Conservation (phyloP, 2,113 vertebrate species). For the Lamprotornis superbus region DNA sequence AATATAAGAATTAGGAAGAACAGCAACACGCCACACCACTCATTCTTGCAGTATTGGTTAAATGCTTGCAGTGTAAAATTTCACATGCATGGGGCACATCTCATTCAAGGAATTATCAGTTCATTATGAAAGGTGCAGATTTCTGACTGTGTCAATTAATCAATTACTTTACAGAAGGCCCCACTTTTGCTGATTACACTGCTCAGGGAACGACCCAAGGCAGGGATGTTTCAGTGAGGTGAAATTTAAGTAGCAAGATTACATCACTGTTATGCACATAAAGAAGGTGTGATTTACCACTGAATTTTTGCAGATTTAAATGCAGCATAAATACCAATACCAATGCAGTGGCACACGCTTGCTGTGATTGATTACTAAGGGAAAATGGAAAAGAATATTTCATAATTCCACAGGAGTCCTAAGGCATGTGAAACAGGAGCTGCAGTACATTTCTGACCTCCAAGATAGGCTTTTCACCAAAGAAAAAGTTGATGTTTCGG, state of each 20-base stretch:
- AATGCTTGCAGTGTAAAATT: neutral
- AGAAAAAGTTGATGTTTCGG: rapidly evolving
- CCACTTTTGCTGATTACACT: neutral
- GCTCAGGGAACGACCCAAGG: neutral
- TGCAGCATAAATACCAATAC: neutral
- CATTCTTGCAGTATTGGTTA: neutral
- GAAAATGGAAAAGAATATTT: neutral
- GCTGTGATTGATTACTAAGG: neutral
- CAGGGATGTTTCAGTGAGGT: neutral
- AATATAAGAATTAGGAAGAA: neutral
- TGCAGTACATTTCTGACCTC: neutral
- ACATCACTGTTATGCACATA: neutral
- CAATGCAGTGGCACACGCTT: neutral
- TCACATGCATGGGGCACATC: neutral
- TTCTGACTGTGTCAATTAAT: neutral
- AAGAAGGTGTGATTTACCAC: neutral
- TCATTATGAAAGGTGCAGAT: neutral
- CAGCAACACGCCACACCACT: neutral
- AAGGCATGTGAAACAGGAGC: neutral
- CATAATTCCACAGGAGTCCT: neutral
- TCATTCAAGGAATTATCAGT: neutral
- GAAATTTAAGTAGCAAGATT: neutral
- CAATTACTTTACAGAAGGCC: neutral
- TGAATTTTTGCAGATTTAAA: neutral
- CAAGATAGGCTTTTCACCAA: neutral